Evolutionary conservation across 1,140 invertebrate species (phyloP).

Genomic region (Solenopsis fugax): DNA sequence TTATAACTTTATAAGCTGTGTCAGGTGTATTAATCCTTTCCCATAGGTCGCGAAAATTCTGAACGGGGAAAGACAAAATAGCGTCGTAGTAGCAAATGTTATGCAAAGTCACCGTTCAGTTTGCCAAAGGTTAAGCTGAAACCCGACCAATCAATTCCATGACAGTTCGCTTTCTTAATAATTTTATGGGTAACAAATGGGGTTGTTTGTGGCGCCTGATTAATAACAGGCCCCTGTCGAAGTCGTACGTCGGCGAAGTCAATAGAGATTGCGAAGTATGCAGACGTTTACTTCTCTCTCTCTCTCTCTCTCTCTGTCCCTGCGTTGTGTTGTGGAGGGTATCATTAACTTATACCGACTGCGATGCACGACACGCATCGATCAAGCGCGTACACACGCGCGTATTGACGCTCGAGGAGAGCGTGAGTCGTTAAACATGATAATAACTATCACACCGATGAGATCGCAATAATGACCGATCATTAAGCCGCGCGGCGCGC

Average conservation of each 20-base stretch:
- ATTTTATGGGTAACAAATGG: not conserved
- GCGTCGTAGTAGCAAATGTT: not conserved
- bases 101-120: not conserved
- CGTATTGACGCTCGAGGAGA: not conserved
- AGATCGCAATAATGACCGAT: conserved; percentile 57
- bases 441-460: conserved; percentile 51
- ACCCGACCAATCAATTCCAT: not conserved
- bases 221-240: conserved; percentile 32
- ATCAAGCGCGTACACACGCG: conserved; percentile 33
- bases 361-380: conserved; percentile 32
- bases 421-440: conserved; percentile 53
- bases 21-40: not conserved
- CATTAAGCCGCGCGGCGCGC: conserved; percentile 36
- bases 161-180: conserved; percentile 14
- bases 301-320: not conserved
- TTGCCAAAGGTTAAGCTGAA: not conserved
- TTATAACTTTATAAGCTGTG: not conserved
- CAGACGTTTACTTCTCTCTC: conserved; percentile 34
- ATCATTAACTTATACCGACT: conserved; percentile 51
- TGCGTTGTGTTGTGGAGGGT: not conserved
- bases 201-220: conserved; percentile 49
- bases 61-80: not conserved
- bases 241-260: conserved; percentile 27
- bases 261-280: conserved; percentile 52
- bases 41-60: not conserved